Evolutionary conservation across 1,140 invertebrate genomes (phyloP).

Genomic region (Patella vulgata): DNA sequence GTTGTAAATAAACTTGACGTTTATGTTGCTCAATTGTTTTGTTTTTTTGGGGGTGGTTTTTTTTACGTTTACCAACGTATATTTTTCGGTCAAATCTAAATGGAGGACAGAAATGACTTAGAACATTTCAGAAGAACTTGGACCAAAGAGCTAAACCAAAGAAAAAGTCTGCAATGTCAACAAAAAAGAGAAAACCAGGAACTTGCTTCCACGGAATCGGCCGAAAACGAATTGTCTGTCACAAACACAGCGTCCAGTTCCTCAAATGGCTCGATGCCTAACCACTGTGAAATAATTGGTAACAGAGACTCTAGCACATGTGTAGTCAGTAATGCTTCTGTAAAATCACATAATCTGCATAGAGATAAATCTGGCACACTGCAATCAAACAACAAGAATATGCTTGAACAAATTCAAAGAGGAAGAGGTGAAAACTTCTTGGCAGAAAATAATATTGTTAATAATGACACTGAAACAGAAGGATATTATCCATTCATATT

Average conservation of each 20-base stretch:
- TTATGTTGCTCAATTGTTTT: no score
- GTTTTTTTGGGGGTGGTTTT: no score
- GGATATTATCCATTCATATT: constrained; percentile 36
- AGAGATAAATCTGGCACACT: not conserved
- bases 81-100: no score
- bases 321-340: not conserved
- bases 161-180: not conserved
- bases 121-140: constrained; percentile 27
- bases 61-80: no score
- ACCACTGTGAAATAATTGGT: no score
- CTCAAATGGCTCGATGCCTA: not conserved
- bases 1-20: no score
- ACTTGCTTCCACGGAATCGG: no score
- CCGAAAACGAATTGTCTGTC: no score
- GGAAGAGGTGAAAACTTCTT: not conserved
- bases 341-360: not conserved
- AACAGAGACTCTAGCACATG: not conserved
- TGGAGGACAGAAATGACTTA: constrained; percentile 6
- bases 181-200: not conserved
- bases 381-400: not conserved
- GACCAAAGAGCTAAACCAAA: constrained; percentile 18
- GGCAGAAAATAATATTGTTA: not conserved
- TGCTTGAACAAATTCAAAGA: not conserved
- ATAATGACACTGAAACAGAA: not conserved
- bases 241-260: not conserved